Base-by-base conservation (phyloP, 2,888 invertebrate species). In the Mesorhabditis belari region DNA sequence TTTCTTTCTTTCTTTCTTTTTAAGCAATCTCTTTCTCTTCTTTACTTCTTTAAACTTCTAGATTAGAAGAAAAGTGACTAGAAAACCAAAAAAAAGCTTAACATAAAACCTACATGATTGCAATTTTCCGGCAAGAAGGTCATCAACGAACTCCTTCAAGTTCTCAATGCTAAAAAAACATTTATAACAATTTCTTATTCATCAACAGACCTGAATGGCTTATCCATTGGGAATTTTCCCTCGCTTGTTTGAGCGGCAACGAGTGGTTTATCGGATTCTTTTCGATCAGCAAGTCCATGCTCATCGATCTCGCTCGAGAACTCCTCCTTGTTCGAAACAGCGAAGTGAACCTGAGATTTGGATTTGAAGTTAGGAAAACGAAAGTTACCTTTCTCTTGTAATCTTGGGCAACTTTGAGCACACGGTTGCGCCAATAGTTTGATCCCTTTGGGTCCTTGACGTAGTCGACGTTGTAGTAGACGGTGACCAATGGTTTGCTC, bases 371-470 rank as follows among this genome's bases (percentile, higher is more conserved):
- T 9, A 26, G 19, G 24, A 6, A 55, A 23, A 25, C 26, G 12
- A 12, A 17, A 19, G 17, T 35, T 35, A 35, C 44, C 65, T 80
- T 81, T 56, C 79, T 69, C 68, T 78, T 80, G 71, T 71, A 78
- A 49, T 80, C 77, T 58, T 74, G 70, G 44, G 79, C 78, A 27
- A 81, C 80, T 69, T 81, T 81, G 61, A 82, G 71, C 28, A 81
- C 80, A 61, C 81, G 88, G 85, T 95, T 95, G 78, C 94, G 89
- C 95, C 96, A 98, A 86, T 98, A 98, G 85, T 98, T 95, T 58
- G 95, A 94, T 55, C 92, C 96, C 84, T 99, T 99, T 25, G 89
- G 86, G 83, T 98, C 96, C 85, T 94, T 96, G 27, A 88, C 87
- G 81, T 98, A 98, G 83, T 99, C 96, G 12, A 98, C 93, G 73